Evolutionary conservation across 64 coral and sea anemone species (phyloP).

Genomic region (Trachythela sp.): DNA sequence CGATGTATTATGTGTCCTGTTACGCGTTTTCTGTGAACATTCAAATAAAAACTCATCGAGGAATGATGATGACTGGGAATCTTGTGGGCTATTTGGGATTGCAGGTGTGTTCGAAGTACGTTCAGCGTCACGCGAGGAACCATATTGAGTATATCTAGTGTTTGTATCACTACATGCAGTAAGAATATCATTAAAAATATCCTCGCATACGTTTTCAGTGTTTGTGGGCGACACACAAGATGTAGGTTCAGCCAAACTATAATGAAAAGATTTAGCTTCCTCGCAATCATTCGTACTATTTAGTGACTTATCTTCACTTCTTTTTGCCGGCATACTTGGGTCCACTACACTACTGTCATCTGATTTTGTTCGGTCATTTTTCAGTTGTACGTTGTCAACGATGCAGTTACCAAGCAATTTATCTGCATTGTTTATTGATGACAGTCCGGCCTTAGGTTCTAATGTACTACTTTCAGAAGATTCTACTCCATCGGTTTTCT

Average conservation of each 20-base stretch:
- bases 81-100: not conserved
- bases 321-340: no score
- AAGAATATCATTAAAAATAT: not conserved
- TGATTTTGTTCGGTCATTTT: not conserved
- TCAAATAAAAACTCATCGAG: not conserved
- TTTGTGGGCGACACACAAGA: not conserved
- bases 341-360: not conserved
- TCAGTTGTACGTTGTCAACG: not conserved
- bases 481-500: not conserved
- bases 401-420: not conserved
- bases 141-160: not conserved
- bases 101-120: not conserved
- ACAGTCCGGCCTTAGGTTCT: not conserved
- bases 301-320: no score
- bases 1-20: not conserved
- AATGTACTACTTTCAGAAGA: not conserved
- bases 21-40: not conserved
- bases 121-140: not conserved
- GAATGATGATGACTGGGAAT: not conserved
- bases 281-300: no score
- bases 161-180: not conserved
- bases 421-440: not conserved
- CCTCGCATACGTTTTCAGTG: not conserved
- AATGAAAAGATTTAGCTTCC: no score
- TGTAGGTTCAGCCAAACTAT: no score